Evolutionary conservation across 2,113 vertebrate species (phyloP), one percentile per base, ranked within the genome.

Genomic region (Lampris incognitus): DNA sequence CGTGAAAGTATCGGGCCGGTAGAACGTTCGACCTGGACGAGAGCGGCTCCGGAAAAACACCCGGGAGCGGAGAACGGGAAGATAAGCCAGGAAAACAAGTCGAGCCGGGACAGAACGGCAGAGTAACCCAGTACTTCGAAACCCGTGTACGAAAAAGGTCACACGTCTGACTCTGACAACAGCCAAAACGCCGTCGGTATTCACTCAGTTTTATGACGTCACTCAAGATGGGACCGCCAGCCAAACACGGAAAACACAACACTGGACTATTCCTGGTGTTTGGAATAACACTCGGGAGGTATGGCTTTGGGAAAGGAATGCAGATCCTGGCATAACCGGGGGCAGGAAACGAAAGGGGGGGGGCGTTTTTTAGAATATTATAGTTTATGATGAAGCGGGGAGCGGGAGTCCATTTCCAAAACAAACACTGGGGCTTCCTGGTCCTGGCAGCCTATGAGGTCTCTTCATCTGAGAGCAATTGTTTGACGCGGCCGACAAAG

Each of bases 391-490:
- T 87, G 65, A 88, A 84, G 62, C 73, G 64, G 40, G 74, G 70
- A 81, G 56, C 75, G 59, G 69, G 81, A 87, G 42, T 73, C 57
- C 74, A 66, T 50, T 76, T 86, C 79, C 83, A 89, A 86, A 86
- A 83, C 65, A 90, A 91, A 92, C 85, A 89, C 75, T 42, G 61
- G 5, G 6, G 76, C 58, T 88, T 90, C 88, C 87, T 86, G 81
- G 64, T 84, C 61, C 61, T 64, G 61, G 76, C 82, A 85, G 82
- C 78, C 79, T 74, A 57, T 76, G 79, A 88, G 41, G 77, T 69
- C 77, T 82, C 86, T 88, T 74, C 54, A 72, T 79, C 78, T 51
- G 58, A 82, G 79, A 58, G 58, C 76, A 1, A 88, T 87, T 85
- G 87, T 81, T 74, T 74, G 1, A 72, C 78, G 82, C 66, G 1